Conservation (phyloP, 2,888 invertebrate species). For the Agonopterix subpropinquella region DNA sequence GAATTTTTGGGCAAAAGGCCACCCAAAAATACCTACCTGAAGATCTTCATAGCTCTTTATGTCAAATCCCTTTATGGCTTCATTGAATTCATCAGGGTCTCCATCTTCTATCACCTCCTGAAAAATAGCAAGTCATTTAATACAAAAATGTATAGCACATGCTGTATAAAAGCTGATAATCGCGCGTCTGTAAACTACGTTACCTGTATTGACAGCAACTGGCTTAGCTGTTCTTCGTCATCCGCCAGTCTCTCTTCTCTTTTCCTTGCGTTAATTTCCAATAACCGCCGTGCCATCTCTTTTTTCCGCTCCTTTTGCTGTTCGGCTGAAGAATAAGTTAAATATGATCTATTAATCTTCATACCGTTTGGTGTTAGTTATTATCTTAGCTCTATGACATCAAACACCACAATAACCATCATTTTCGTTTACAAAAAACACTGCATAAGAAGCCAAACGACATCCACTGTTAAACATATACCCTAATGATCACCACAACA, state of each 20-base stretch:
- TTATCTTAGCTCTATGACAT: too few relatives aligned
- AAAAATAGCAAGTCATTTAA: background rate
- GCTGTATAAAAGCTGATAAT: too few relatives aligned
- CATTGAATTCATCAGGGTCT: slow-evolving; percentile 83
- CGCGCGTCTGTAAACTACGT: background rate
- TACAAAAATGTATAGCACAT: too few relatives aligned
- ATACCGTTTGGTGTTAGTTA: too few relatives aligned
- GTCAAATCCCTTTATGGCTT: slow-evolving; percentile 84
- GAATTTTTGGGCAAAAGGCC: background rate
- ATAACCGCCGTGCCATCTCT: slow-evolving; percentile 87
- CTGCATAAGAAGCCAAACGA: too few relatives aligned
- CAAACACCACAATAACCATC: too few relatives aligned
- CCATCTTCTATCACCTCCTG: slow-evolving; percentile 81
- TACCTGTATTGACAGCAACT: slow-evolving; percentile 83
- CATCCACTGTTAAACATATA: too few relatives aligned
- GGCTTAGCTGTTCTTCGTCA: slow-evolving; percentile 90
- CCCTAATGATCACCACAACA: too few relatives aligned
- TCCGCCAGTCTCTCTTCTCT: slow-evolving; percentile 90
- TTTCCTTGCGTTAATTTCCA: slow-evolving; percentile 93
- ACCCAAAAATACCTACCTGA: slow-evolving; percentile 69
- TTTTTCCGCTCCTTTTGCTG: slow-evolving; percentile 91
- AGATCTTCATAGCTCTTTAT: slow-evolving; percentile 86
- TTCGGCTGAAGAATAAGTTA: slow-evolving; percentile 65
- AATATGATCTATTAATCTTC: too few relatives aligned
- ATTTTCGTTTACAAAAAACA: too few relatives aligned